These are phyloP conservation scores for Alca torda DNA, from an alignment of 2,797 vertebrate species.

Conservation along the genomic window DNA sequence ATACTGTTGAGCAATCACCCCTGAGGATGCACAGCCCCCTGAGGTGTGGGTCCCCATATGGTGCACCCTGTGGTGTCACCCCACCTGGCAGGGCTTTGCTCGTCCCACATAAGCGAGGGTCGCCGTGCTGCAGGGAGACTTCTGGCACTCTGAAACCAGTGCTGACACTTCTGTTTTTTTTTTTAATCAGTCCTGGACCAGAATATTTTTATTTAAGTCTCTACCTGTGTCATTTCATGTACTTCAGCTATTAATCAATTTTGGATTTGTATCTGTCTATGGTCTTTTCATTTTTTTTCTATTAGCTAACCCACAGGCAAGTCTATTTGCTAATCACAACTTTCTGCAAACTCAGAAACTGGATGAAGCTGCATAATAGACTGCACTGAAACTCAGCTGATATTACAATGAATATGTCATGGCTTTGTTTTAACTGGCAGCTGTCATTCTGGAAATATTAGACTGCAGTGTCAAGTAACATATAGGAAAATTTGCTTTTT, in stretches of 20 bases:
- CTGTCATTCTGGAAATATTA: background rate
- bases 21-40: fast-evolving
- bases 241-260: background rate
- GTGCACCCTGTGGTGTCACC: background rate
- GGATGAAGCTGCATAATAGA: background rate
- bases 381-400: background rate
- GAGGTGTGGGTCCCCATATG: background rate
- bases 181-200: background rate
- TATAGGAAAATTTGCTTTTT: background rate
- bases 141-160: background rate
- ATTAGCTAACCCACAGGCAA: background rate
- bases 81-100: background rate
- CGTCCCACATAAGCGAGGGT: background rate
- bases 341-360: background rate
- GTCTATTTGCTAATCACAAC: background rate
- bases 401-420: background rate
- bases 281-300: background rate
- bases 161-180: fast-evolving
- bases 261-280: background rate
- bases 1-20: background rate
- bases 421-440: background rate
- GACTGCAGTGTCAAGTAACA: background rate
- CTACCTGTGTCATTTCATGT: background rate
- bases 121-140: background rate
- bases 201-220: background rate